Base-by-base conservation (phyloP, 2,797 vertebrate genomes). In the Acanthopagrus latus region DNA sequence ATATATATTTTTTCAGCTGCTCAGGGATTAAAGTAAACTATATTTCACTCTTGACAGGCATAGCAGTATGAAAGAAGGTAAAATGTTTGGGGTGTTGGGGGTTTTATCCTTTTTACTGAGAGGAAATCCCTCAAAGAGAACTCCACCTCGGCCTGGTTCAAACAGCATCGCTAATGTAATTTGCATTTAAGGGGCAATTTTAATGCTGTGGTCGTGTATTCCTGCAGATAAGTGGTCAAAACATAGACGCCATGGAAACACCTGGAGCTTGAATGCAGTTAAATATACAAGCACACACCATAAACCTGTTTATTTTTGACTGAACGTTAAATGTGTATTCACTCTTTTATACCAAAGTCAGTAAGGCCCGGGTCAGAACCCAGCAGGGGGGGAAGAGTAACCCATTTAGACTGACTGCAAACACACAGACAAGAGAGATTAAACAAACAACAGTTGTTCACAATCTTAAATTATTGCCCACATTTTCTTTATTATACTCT, bases 11-110 rank as follows among this genome's bases (percentile, higher is more conserved):
- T n/a, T n/a, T n/a, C 71, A 60, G 65, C 65, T 82, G 71, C 74
- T 72, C 27, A 57, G 38, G 78, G 80, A 91, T 91, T 88, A 91
- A 88, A 85, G 77, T 71, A 85, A 89, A 86, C 66, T 82, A 54
- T 68, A 85, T 81, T 87, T 83, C 80, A 87, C 72, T 78, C 80
- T 81, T 80, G 89, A 90, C 83, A 88, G 85, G 70, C 85, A 60
- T 71, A 69, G 48, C 59, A 18, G 48, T 64, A 69, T 81, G 78
- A 86, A 81, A 85, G 72, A 78, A 43, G 62, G 71, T 80, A 77
- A 81, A 83, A 78, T 68, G 60, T 83, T 88, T 63, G 23, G 65
- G 54, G 71, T 66, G 64, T 81, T 87, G 47, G 29, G 20, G 23
- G 29, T 67, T 84, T 81, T 66, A 71, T 64, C 59, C 60, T 76